These are phyloP conservation scores for Actinopyga echinites DNA, from an alignment of 53 echinoderm and acorn worm genomes.

Conservation along the genomic window DNA sequence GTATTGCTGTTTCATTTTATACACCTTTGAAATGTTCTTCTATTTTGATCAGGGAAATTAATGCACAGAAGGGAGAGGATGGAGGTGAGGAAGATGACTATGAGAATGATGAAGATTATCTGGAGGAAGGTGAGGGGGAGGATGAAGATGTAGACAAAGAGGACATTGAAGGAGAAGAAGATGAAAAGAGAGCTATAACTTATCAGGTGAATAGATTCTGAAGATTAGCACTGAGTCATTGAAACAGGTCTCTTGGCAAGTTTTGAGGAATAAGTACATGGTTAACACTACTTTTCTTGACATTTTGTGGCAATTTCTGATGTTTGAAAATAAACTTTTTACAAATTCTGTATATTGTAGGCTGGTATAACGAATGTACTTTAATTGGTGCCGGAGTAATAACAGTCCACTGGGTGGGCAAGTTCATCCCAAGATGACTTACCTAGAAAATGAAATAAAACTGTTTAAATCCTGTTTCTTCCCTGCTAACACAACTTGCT, in stretches of 20 bases:
- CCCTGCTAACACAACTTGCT: too few relatives aligned
- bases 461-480: too few relatives aligned
- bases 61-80: neutral
- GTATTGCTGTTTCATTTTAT: neutral
- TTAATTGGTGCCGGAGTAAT: too few relatives aligned
- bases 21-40: neutral
- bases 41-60: slow-evolving; percentile 47
- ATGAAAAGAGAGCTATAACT: slow-evolving; percentile 82
- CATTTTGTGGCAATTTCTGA: too few relatives aligned
- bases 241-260: neutral
- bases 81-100: neutral
- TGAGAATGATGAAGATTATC: neutral
- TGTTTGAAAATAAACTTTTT: too few relatives aligned
- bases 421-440: too few relatives aligned
- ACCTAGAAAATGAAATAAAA: too few relatives aligned
- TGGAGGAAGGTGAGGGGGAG: slow-evolving; percentile 7
- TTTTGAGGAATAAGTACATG: neutral
- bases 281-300: neutral
- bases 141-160: slow-evolving; percentile 42
- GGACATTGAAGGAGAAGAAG: slow-evolving; percentile 52
- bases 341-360: too few relatives aligned
- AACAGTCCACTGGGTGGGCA: too few relatives aligned
- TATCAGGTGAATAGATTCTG: slow-evolving; percentile 63
- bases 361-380: too few relatives aligned
- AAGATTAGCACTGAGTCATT: neutral